Evolutionary conservation across 2,797 vertebrate genomes (phyloP), one percentile per base, ranked within the genome.

Genomic region (Sebastes trivittatus): DNA sequence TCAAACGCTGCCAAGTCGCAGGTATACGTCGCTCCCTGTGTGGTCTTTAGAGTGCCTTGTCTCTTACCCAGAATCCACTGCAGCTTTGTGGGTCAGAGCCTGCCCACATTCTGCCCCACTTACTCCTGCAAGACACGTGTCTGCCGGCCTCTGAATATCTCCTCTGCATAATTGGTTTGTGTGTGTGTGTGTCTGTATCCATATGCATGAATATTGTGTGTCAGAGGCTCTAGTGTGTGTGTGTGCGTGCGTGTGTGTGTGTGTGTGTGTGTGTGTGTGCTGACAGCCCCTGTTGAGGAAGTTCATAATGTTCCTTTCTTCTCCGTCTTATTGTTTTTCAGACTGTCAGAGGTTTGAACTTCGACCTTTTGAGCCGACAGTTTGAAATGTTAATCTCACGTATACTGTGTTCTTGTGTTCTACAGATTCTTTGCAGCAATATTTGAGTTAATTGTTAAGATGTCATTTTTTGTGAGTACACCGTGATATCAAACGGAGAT

Each of bases 51-150:
- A 22, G 1, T 6, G 55, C 79, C 59, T 13, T 34, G 49, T 34
- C 60, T 73, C 25, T 10, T 89, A 85, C 89, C 81, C 83, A 88
- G 76, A 83, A 85, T 49, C 77, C 83, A 18, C 55, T 73, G 83
- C 84, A 75, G 76, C 86, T 84, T 80, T 74, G 38, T 65, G 80
- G 78, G 76, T 86, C 83, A 79, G 38, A 82, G 68, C 46, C 69
- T 72, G 73, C 42, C 27, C 60, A 42, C 25, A 71, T 70, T 72
- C 75, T 81, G 81, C 25, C 69, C 87, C 72, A 88, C 20, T 82
- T 81, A 75, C 42, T 69, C 13, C 65, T 25, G 73, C 63, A 36
- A 63, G 72, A 80, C 75, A 87, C 77, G 54, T 80, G 82, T 11
- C 64, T 49, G 61, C 73, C 60, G 58, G 32, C 75, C 68, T 76